A percentile compares a stretch with the other conserved stretches of the same genome.
Evolutionary conservation across 2,888 invertebrate species (phyloP).

Genomic region (Acheta domesticus): DNA sequence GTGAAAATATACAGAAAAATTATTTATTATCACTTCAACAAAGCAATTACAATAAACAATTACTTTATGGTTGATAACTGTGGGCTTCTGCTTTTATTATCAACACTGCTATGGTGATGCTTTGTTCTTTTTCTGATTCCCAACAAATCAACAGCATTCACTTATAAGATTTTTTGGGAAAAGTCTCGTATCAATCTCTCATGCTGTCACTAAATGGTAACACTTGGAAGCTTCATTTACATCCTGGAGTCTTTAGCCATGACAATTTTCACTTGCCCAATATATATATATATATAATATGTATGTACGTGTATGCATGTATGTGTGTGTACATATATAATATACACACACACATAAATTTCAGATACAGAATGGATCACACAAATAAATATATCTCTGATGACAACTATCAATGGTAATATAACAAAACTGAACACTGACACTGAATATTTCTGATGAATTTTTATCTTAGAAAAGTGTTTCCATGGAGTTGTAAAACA

Average conservation of each 20-base stretch:
- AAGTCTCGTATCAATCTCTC: not conserved
- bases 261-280: not conserved
- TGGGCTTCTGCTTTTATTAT: slow-evolving; percentile 24
- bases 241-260: not conserved
- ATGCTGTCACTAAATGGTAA: not conserved
- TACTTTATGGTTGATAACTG: slow-evolving; percentile 27
- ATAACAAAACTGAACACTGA: not conserved
- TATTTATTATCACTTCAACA: slow-evolving; percentile 36
- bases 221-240: slow-evolving; percentile 18
- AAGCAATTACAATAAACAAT: slow-evolving; percentile 34
- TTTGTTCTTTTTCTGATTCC: not conserved
- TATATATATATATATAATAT: too few species aligned
- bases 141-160: not conserved
- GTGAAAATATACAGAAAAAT: slow-evolving; percentile 35
- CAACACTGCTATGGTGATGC: slow-evolving; percentile 22
- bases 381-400: not conserved
- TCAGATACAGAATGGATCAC: not conserved
- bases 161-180: not conserved
- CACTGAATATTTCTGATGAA: not conserved
- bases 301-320: too few species aligned
- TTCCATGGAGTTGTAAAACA: not conserved
- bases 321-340: too few species aligned
- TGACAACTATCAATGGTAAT: slow-evolving; percentile 6
- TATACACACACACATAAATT: not conserved
- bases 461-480: not conserved